Conservation (phyloP, 2,797 vertebrate genomes). For the Melopsittacus undulatus region DNA sequence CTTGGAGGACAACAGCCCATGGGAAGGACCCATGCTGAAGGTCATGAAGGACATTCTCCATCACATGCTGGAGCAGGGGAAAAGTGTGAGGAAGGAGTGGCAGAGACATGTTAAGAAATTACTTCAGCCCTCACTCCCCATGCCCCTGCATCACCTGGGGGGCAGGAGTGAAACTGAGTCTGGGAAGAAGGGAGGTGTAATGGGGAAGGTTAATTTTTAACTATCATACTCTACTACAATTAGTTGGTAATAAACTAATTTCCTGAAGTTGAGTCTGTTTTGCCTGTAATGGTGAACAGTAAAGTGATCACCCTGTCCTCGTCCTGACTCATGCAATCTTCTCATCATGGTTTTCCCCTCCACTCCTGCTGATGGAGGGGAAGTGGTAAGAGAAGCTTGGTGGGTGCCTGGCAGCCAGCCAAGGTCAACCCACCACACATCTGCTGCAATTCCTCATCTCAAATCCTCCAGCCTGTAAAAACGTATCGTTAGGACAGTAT, state of each 20-base stretch:
- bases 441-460: background rate
- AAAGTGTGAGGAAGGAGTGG: background rate
- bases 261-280: background rate
- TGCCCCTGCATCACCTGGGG: accelerated
- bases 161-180: background rate
- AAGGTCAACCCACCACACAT: background rate
- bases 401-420: background rate
- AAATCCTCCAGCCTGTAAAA: background rate
- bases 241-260: background rate
- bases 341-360: background rate
- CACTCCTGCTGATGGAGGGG: background rate
- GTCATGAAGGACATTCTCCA: background rate
- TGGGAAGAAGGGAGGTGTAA: background rate
- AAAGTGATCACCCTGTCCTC: background rate
- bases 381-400: background rate
- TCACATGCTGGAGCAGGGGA: background rate
- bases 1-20: background rate
- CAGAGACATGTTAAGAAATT: background rate
- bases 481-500: background rate
- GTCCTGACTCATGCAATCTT: background rate
- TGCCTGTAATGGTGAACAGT: background rate
- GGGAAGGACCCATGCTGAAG: background rate
- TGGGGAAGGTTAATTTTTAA: background rate
- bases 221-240: background rate
- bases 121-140: background rate